Evolutionary conservation across 2,797 vertebrate species (phyloP).

Genomic region (Jordanella pulchra): DNA sequence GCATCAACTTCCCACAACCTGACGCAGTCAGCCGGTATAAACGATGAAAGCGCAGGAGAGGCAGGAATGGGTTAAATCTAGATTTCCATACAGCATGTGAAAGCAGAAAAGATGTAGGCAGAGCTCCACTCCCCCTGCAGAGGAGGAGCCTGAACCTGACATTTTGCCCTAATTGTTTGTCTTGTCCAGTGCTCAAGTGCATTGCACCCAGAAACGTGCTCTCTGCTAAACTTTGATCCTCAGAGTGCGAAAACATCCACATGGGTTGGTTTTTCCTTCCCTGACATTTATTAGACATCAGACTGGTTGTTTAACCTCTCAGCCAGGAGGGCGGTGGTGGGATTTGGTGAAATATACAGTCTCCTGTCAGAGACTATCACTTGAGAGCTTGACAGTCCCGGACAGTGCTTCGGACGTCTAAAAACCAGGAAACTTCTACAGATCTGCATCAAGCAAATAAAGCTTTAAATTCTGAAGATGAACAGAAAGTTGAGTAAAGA

Average conservation of each 20-base stretch:
- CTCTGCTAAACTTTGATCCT: slow-evolving; percentile 35
- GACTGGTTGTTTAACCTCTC: not conserved
- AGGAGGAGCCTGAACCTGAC: slow-evolving; percentile 51
- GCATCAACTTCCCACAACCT: not conserved
- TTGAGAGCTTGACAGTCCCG: slow-evolving; percentile 41
- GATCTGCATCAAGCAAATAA: not conserved
- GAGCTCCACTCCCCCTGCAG: not conserved
- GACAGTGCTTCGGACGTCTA: slow-evolving; percentile 59
- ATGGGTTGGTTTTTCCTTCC: not conserved
- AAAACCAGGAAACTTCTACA: not conserved
- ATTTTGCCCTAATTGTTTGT: slow-evolving; percentile 18
- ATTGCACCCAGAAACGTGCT: slow-evolving; percentile 2
- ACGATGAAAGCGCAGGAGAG: not conserved
- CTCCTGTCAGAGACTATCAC: not conserved
- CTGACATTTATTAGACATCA: not conserved
- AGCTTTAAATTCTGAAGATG: not conserved
- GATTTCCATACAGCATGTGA: not conserved
- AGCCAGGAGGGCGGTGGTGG: not conserved
- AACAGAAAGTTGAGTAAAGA: slow-evolving; percentile 68
- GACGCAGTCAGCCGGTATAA: not conserved
- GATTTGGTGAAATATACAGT: not conserved
- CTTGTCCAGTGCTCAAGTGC: slow-evolving; percentile 5
- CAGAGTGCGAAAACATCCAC: slow-evolving; percentile 8
- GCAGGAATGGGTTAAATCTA: slow-evolving; percentile 8
- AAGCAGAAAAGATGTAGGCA: not conserved